These are phyloP conservation scores for Parambassis ranga DNA, from an alignment of 2,797 vertebrate species.

Conservation along the genomic window DNA sequence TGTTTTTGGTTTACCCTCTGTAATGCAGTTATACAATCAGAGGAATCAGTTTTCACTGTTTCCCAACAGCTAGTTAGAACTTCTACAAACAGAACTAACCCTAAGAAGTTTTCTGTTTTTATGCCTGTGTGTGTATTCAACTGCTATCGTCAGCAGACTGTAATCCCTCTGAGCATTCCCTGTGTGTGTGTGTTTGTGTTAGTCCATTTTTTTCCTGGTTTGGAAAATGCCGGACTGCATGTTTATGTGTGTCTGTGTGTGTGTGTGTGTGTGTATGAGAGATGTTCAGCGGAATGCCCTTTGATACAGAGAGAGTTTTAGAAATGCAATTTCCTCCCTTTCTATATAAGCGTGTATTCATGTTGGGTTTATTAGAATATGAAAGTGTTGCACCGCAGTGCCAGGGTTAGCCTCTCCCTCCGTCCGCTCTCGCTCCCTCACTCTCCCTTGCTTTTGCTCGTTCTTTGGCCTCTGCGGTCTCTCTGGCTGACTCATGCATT, in stretches of 20 bases:
- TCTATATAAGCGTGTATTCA: conserved; percentile 74
- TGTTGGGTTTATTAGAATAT: conserved; percentile 98
- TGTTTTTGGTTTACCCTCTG: background rate
- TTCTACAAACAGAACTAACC: conserved; percentile 71
- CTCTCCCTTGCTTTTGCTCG: conserved; percentile 54
- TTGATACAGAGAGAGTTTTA: conserved; percentile 96
- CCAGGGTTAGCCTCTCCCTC: conserved; percentile 78
- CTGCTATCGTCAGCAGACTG: conserved; percentile 96
- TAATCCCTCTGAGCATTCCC: conserved; percentile 93
- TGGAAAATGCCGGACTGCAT: conserved; percentile 86
- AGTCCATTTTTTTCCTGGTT: conserved; percentile 68
- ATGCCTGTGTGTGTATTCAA: conserved; percentile 71
- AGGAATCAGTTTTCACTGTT: conserved; percentile 17
- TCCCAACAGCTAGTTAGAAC: conserved; percentile 53
- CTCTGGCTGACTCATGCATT: conserved; percentile 79
- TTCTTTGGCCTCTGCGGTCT: conserved; percentile 63
- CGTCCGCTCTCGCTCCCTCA: conserved; percentile 59
- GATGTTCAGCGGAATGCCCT: conserved; percentile 92
- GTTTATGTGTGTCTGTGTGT: conserved; percentile 66
- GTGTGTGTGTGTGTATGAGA: conserved; percentile 83
- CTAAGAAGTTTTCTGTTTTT: conserved; percentile 72
- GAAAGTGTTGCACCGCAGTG: conserved; percentile 95
- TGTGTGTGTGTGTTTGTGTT: conserved; percentile 61
- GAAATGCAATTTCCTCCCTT: conserved; percentile 94
- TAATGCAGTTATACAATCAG: background rate